These are phyloP conservation scores for Saccostrea glomerata DNA, from an alignment of 1,140 invertebrate species.

Conservation along the genomic window DNA sequence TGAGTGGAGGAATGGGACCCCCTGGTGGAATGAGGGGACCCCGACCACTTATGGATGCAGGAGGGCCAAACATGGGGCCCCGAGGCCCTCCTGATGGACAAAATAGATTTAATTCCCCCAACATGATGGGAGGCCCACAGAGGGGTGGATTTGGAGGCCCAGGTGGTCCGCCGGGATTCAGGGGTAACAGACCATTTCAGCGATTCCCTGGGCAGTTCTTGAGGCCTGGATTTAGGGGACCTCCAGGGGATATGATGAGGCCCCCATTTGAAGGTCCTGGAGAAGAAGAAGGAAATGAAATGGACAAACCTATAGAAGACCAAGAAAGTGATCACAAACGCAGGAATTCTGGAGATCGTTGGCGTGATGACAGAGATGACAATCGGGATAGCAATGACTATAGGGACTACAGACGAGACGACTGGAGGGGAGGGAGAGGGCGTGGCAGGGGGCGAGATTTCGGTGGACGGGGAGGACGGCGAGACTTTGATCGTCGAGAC, in stretches of 20 bases:
- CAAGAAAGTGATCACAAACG: constrained; percentile 47
- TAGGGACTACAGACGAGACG: constrained; percentile 32
- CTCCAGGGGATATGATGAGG: constrained; percentile 48
- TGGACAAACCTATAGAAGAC: constrained; percentile 22
- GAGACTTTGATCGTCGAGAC: constrained; percentile 37
- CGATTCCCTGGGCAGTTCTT: constrained; percentile 47
- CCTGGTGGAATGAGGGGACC: constrained; percentile 48
- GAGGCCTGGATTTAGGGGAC: constrained; percentile 52
- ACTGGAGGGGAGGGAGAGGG: constrained; percentile 42
- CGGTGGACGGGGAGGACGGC: constrained; percentile 38
- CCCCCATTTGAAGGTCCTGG: constrained; percentile 35
- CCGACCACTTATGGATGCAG: constrained; percentile 53
- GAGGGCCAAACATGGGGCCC: constrained; percentile 49
- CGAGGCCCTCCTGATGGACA: constrained; percentile 44
- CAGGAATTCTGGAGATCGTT: constrained; percentile 7
- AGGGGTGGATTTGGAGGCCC: constrained; percentile 44
- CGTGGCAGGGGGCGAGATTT: constrained; percentile 40
- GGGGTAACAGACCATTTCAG: constrained; percentile 51
- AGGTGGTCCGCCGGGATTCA: constrained; percentile 7
- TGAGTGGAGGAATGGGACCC: constrained; percentile 46
- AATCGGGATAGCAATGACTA: not conserved
- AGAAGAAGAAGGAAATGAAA: constrained; percentile 37
- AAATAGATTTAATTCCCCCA: constrained; percentile 43
- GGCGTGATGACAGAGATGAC: constrained; percentile 34
- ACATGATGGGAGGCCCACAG: constrained; percentile 45